Evolutionary conservation across 2,113 vertebrate species (phyloP).

Genomic region (Eclectus roratus): DNA sequence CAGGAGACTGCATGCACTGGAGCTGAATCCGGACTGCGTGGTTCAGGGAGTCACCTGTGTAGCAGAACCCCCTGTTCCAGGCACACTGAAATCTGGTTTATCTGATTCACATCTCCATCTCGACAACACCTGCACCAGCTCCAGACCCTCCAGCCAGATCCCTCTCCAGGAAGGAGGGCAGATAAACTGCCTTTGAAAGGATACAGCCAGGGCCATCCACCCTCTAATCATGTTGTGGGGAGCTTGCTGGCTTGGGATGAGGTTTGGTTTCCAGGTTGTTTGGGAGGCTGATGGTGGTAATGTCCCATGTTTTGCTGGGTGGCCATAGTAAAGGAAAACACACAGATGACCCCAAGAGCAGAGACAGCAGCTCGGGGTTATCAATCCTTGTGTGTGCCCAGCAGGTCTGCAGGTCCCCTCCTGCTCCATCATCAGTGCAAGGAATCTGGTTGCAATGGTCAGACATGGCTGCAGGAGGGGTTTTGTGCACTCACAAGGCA

Average conservation of each 20-base stretch:
- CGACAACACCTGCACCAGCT: neutral
- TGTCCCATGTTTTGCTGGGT: neutral
- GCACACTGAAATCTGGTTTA: neutral
- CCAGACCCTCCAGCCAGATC: neutral
- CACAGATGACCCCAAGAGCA: neutral
- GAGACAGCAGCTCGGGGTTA: neutral
- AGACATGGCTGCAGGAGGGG: neutral
- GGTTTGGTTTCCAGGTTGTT: neutral
- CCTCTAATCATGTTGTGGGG: neutral
- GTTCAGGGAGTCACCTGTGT: accelerated
- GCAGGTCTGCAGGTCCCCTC: neutral
- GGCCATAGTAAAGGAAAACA: neutral
- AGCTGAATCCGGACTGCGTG: accelerated
- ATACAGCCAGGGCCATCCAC: neutral
- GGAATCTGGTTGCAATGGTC: neutral
- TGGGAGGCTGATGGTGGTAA: neutral
- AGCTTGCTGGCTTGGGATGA: neutral
- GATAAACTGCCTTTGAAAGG: neutral
- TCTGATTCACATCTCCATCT: neutral
- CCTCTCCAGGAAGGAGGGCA: neutral
- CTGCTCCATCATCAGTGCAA: neutral
- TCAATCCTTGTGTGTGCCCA: accelerated
- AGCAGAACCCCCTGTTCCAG: accelerated
- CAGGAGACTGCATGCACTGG: neutral
- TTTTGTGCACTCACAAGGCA: neutral